A percentile compares a stretch with the other conserved stretches of the same genome.
Conservation (phyloP, 2,888 invertebrate genomes). For the Diploptera punctata region DNA sequence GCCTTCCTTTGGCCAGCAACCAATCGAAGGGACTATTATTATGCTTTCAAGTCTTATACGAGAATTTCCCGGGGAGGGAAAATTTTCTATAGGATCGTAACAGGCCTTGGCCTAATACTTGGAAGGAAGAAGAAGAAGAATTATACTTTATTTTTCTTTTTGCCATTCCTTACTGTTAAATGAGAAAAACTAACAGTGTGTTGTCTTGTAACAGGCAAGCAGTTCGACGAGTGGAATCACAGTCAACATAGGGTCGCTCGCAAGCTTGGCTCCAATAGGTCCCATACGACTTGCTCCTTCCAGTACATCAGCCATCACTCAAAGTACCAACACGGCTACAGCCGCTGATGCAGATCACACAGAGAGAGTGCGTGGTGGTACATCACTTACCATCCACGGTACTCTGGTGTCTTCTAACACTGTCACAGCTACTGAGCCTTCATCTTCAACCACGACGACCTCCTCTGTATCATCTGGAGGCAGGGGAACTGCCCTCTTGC, state of each 20-base stretch:
- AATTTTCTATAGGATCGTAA: no score
- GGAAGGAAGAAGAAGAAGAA: no score
- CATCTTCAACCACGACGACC: background rate
- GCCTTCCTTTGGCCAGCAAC: no score
- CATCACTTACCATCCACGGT: conserved; percentile 32
- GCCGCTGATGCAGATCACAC: background rate
- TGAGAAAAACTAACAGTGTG: no score
- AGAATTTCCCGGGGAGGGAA: no score
- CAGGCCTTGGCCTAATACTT: no score
- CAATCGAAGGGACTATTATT: no score
- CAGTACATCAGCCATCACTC: conserved; percentile 46
- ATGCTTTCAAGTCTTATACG: no score
- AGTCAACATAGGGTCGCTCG: conserved; percentile 55
- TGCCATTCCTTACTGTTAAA: no score
- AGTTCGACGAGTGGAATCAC: conserved; percentile 53
- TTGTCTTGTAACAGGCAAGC: conserved; percentile 24
- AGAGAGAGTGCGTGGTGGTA: background rate
- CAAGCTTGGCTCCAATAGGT: conserved; percentile 54
- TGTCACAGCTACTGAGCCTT: background rate
- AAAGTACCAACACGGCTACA: background rate
- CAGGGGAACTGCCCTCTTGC: conserved; percentile 11
- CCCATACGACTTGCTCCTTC: conserved; percentile 51
- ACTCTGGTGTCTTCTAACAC: background rate
- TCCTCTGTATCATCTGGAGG: background rate
- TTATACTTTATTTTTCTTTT: no score